Evolutionary conservation across 2,113 vertebrate species (phyloP).

Genomic region (Colistium nudipinnis): DNA sequence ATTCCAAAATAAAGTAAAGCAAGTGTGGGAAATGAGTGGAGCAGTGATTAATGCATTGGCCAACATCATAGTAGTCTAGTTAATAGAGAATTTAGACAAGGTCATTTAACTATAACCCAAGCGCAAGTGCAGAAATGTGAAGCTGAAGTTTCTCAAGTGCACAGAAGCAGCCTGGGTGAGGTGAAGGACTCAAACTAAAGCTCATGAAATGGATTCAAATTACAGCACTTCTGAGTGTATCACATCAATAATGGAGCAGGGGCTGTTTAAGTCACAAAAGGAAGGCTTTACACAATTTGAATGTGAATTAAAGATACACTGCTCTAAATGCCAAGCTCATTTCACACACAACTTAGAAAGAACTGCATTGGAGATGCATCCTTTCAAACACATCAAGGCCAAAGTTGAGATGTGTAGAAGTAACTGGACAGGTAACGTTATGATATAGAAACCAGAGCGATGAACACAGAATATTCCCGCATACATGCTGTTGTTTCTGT

Average conservation of each 20-base stretch:
- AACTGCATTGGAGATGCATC: neutral
- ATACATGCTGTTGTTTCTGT: neutral
- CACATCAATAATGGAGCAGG: neutral
- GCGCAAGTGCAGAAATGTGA: no score
- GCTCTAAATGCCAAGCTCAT: neutral
- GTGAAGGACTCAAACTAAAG: neutral
- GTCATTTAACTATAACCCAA: no score
- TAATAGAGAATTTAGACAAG: neutral
- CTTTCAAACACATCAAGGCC: neutral
- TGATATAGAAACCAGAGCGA: no score
- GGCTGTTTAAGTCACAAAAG: neutral
- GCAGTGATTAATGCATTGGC: neutral
- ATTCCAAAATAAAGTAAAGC: neutral
- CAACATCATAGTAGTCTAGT: neutral
- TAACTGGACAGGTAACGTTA: neutral
- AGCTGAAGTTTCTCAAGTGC: no score
- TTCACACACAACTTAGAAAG: neutral
- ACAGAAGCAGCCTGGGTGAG: no score
- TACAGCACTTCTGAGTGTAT: neutral
- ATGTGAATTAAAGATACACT: no score
- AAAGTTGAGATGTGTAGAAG: neutral
- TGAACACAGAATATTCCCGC: neutral
- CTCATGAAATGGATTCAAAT: neutral
- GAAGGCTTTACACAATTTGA: neutral
- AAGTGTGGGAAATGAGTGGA: neutral